Conservation (phyloP, 2,888 invertebrate genomes). For the Euplexia lucipara region DNA sequence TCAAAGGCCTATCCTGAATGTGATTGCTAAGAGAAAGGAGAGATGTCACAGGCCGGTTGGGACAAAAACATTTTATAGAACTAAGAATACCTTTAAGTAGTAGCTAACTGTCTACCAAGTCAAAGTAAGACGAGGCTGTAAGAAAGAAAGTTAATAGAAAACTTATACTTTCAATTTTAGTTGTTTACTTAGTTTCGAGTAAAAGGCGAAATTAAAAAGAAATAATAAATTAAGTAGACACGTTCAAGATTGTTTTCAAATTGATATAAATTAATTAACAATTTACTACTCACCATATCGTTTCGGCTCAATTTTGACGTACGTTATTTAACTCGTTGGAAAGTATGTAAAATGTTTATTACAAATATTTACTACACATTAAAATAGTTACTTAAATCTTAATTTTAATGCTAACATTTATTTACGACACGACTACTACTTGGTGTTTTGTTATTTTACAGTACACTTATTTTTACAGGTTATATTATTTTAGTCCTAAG, state of each 20-base stretch:
- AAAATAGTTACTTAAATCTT: conserved; percentile 37
- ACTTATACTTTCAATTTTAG: no score
- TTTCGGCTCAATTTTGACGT: conserved; percentile 48
- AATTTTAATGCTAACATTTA: conserved; percentile 58
- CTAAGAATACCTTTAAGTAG: no score
- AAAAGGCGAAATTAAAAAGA: no score
- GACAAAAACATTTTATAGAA: no score
- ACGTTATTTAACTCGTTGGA: conserved; percentile 44
- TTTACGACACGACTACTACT: conserved; percentile 55
- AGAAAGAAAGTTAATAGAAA: neutral
- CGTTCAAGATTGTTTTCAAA: neutral
- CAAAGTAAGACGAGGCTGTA: neutral
- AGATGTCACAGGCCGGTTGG: conserved; percentile 1
- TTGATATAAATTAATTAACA: conserved; percentile 3
- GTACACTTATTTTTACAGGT: conserved; percentile 58
- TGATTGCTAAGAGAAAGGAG: conserved; percentile 52
- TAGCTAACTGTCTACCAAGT: neutral
- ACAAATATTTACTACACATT: conserved; percentile 36
- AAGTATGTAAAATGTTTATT: conserved; percentile 23
- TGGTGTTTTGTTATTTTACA: conserved; percentile 61
- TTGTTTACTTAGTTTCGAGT: neutral
- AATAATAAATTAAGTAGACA: no score
- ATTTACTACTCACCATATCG: conserved; percentile 63
- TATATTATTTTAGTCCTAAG: conserved; percentile 47
- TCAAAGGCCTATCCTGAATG: conserved; percentile 56